Evolutionary conservation across 2,113 vertebrate species (phyloP).

Genomic region (Picathartes gymnocephalus): DNA sequence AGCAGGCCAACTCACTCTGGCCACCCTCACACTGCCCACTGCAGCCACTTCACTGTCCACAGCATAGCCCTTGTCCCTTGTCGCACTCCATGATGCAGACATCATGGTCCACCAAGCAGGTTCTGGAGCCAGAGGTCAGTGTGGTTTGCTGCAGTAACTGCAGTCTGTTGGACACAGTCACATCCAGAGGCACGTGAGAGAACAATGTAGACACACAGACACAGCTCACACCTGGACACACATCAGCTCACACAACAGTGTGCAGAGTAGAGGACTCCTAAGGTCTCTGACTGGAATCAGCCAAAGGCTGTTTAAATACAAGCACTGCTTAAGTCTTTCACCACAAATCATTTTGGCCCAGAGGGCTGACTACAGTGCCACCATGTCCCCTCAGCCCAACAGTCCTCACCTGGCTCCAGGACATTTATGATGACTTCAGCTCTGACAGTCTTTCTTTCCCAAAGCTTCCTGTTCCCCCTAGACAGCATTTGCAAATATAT

Average conservation of each 20-base stretch:
- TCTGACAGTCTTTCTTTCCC: neutral
- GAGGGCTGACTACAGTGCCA: neutral
- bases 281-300: neutral
- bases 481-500: neutral
- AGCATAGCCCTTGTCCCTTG: neutral
- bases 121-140: neutral
- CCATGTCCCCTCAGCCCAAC: neutral
- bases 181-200: neutral
- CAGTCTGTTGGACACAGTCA: neutral
- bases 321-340: neutral
- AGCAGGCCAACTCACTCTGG: neutral
- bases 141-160: neutral
- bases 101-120: neutral
- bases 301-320: neutral
- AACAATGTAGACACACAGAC: too few relatives aligned
- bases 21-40: neutral
- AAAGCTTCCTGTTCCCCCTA: neutral
- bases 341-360: neutral
- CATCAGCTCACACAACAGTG: neutral
- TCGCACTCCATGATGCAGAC: neutral
- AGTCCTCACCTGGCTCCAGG: neutral
- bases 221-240: neutral
- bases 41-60: neutral
- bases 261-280: neutral
- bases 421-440: neutral